These are phyloP conservation scores for Uria lomvia DNA, from an alignment of 2,113 vertebrate species.

Conservation along the genomic window DNA sequence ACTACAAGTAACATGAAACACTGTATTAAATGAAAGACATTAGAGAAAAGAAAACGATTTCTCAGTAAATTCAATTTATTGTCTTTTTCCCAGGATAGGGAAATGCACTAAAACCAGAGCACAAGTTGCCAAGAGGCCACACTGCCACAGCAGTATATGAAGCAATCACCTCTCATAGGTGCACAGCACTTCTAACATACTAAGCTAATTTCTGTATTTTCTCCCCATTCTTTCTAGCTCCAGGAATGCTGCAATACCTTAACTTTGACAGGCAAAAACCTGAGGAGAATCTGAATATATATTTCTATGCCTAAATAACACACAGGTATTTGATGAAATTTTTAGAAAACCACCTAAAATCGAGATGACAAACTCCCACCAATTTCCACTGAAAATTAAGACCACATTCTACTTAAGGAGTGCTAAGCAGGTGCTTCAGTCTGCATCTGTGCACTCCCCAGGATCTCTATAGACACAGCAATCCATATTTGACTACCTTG, in stretches of 20 bases:
- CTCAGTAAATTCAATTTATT: neutral
- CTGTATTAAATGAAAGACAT: neutral
- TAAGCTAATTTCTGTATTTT: neutral
- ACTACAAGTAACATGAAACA: neutral
- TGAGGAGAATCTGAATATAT: neutral
- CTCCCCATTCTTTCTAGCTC: neutral
- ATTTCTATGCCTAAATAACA: neutral
- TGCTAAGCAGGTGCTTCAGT: neutral
- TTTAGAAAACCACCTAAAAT: neutral
- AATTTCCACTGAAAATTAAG: neutral
- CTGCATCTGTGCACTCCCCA: neutral
- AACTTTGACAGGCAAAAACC: neutral
- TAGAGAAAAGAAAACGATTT: neutral
- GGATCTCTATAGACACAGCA: neutral
- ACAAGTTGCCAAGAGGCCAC: neutral
- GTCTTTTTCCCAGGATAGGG: neutral
- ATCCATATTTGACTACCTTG: neutral
- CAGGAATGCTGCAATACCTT: neutral
- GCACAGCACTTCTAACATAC: neutral
- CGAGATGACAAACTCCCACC: neutral
- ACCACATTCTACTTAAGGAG: neutral
- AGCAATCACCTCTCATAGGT: neutral
- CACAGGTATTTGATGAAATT: neutral
- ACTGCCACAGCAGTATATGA: fast-evolving
- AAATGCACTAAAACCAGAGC: neutral